These are phyloP conservation scores for Acanthosepion lycidas DNA, from an alignment of 2,888 invertebrate genomes.

Conservation along the genomic window DNA sequence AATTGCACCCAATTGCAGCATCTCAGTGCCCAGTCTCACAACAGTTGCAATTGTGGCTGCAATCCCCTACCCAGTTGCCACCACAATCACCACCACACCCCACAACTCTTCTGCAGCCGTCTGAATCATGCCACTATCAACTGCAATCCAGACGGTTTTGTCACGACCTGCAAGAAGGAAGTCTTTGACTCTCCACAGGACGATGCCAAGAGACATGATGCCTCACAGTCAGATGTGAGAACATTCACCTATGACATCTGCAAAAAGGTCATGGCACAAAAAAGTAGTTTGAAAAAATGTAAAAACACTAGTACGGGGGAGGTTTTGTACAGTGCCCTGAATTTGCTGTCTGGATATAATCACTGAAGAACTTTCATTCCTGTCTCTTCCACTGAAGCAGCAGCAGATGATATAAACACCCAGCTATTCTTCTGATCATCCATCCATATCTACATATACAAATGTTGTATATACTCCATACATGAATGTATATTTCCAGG, in stretches of 20 bases:
- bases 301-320: slow-evolving; percentile 39
- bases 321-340: slow-evolving; percentile 37
- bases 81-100: slow-evolving; percentile 38
- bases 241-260: slow-evolving; percentile 38
- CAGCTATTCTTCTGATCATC: background rate
- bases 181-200: background rate
- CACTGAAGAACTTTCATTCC: slow-evolving; percentile 8
- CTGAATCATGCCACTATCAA: background rate
- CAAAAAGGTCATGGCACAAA: slow-evolving; percentile 38
- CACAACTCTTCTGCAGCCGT: background rate
- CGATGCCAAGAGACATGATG: background rate
- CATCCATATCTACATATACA: background rate
- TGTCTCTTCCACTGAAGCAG: background rate
- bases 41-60: background rate
- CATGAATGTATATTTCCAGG: background rate
- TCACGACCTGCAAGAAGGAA: slow-evolving; percentile 25
- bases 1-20: background rate
- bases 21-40: background rate
- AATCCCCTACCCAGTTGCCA: background rate
- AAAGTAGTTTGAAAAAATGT: background rate
- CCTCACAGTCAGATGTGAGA: background rate
- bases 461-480: slow-evolving; percentile 6
- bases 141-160: background rate
- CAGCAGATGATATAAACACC: background rate
- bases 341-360: slow-evolving; percentile 34